Percentiles rank a stretch among this genome's conserved stretches.
These are phyloP conservation scores for Neoitamus cyanurus DNA, from an alignment of 2,888 invertebrate species.

Conservation along the genomic window DNA sequence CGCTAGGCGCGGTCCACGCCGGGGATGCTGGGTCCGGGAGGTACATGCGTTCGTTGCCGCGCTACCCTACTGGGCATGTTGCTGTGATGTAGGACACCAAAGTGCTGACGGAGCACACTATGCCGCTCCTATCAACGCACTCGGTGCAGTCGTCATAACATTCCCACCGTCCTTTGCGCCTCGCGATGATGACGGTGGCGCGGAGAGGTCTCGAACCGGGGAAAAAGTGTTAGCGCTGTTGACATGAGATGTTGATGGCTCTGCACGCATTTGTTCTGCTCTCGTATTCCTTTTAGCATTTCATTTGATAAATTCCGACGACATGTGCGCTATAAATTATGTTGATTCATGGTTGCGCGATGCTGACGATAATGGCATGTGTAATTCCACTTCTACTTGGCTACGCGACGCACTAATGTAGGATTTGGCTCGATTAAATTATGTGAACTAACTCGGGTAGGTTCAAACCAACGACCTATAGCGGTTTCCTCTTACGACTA, in stretches of 20 bases:
- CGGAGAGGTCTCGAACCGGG: neutral
- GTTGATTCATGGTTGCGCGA: slow-evolving; percentile 52
- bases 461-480: neutral
- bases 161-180: neutral
- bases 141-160: neutral
- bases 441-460: neutral
- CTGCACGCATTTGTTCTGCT: slow-evolving; percentile 44
- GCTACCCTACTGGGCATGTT: neutral
- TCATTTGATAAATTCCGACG: slow-evolving; percentile 54
- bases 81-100: slow-evolving; percentile 4
- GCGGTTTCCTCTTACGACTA: no score
- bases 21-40: neutral
- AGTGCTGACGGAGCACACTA: neutral
- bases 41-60: neutral
- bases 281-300: slow-evolving; percentile 48
- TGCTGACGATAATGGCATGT: slow-evolving; percentile 53
- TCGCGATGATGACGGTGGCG: neutral
- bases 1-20: neutral
- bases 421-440: slow-evolving; percentile 32
- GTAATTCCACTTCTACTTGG: slow-evolving; percentile 49
- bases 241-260: slow-evolving; percentile 47
- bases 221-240: slow-evolving; percentile 21
- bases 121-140: neutral
- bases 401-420: slow-evolving; percentile 38
- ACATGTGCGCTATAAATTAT: slow-evolving; percentile 54